Evolutionary conservation across 2,797 vertebrate species (phyloP), one percentile per base, ranked within the genome.

Genomic region (Antrozous pallidus): DNA sequence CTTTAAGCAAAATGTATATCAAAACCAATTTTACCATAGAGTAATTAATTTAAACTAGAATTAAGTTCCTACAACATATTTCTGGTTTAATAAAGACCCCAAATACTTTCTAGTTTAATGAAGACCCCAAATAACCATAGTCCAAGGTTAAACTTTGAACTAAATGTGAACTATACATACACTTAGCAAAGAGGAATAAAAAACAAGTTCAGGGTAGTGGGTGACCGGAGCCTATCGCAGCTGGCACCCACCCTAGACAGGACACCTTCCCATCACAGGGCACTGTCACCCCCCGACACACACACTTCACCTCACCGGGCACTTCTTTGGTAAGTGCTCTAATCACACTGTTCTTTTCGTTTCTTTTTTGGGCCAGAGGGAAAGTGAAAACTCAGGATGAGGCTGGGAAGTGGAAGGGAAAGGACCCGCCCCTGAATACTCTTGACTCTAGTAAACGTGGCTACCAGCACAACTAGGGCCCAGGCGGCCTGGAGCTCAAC

Each of bases 221-320:
- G 58, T 33, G 20, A 40, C 58, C 12, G 4, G 40, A 31, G 28
- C 58, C 79, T 45, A 16, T n/a, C 79, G 20, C 12, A 4, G 31
- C 40, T 45, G 31, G 13, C 14, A 24, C 31, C 40, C 40, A 16
- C 9, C 12, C 79, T 24, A 2, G 18, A 45, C 18, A 63, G 40
- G 58, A 24, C 0, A 0, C 58, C 31, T 13, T 63, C 45, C 18
- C 18, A 14, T 16, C 0, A 0, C 7, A 1, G 40, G 40, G 12
- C 5, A 31, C 56, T 47, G 31, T 47, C 79, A 47, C 7, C 13
- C n/a, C 31, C 20, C 8, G n/a, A n/a, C 18, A 54, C 17, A 20
- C 79, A n/a, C 40, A 24, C 18, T 14, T 45, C 40, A 63, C 31
- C 58, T 6, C 79, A 16, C 0, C 0, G 4, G 42, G 40, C 79